phyloP scores from a whole-genome alignment of 1,140 invertebrate species.

The Achroia grisella region DNA sequence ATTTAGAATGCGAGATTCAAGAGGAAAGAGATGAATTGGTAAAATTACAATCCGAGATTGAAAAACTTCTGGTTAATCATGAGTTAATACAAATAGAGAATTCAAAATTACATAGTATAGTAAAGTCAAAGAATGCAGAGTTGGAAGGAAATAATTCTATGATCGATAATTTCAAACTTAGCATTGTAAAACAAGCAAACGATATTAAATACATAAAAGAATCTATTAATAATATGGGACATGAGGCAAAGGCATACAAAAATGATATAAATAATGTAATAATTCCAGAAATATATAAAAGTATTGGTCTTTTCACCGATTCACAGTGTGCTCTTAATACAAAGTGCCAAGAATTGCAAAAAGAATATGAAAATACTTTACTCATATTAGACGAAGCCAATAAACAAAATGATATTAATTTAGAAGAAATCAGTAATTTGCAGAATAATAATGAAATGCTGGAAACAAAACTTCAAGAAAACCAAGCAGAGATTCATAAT shows the following conservation, averaged over 20 bases:
- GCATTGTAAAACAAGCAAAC: conserved; percentile 13
- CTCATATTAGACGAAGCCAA: conserved; percentile 21
- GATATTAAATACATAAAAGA: conserved; percentile 25
- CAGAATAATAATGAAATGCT: background rate
- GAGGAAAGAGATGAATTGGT: conserved; percentile 65
- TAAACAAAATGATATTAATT: conserved; percentile 17
- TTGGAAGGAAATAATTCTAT: conserved; percentile 22
- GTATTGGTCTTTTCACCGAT: background rate
- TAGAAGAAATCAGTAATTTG: conserved; percentile 18
- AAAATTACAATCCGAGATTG: conserved; percentile 63
- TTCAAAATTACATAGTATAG: conserved; percentile 26
- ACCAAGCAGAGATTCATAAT: background rate
- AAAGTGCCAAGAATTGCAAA: background rate
- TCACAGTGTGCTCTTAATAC: no score
- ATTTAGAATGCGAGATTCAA: conserved; percentile 57
- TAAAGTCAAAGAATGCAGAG: conserved; percentile 30
- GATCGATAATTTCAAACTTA: conserved; percentile 16
- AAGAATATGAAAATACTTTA: conserved; percentile 24
- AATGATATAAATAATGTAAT: conserved; percentile 21
- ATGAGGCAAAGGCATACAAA: conserved; percentile 29
- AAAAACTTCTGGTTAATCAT: conserved; percentile 58
- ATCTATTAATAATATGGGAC: conserved; percentile 19
- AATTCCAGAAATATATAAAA: conserved; percentile 18
- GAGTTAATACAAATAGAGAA: conserved; percentile 50
- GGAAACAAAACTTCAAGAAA: background rate